A percentile compares a stretch with the other conserved stretches of the same genome.
Evolutionary conservation across 2,888 invertebrate genomes (phyloP).

Genomic region (Tetrapedia diversipes): DNA sequence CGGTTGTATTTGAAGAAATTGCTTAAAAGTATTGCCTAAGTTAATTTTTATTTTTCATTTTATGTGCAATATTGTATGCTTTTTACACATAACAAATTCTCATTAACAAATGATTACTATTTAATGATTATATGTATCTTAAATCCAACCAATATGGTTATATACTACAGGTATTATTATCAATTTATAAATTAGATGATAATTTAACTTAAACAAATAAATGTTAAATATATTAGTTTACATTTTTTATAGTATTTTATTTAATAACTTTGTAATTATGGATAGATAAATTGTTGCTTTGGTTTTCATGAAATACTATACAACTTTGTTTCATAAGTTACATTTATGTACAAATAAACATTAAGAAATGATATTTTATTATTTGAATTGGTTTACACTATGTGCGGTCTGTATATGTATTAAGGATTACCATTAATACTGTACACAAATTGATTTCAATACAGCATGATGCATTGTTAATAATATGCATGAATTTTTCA

Average conservation of each 20-base stretch:
- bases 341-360: background rate
- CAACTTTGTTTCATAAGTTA: conserved; percentile 2
- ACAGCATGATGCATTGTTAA: conserved; percentile 43
- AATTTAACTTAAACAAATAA: background rate
- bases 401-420: conserved; percentile 21
- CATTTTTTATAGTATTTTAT: background rate
- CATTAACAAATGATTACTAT: background rate
- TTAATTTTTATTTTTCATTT: background rate
- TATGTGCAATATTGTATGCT: background rate
- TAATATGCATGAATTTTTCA: conserved; percentile 39
- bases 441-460: conserved; percentile 17
- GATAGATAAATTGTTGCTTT: background rate
- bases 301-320: conserved; percentile 5
- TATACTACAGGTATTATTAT: background rate
- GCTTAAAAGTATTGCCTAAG: background rate
- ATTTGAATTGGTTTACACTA: conserved; percentile 21
- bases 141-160: background rate
- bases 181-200: background rate
- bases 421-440: conserved; percentile 23
- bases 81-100: background rate
- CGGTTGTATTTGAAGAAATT: background rate
- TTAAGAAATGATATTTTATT: conserved; percentile 6
- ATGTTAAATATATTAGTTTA: background rate
- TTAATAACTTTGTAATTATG: background rate
- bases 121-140: background rate